Percentiles rank a stretch among this genome's conserved stretches.
These are phyloP conservation scores for Clarias macrocephalus DNA, from an alignment of 2,113 vertebrate genomes.

Conservation along the genomic window DNA sequence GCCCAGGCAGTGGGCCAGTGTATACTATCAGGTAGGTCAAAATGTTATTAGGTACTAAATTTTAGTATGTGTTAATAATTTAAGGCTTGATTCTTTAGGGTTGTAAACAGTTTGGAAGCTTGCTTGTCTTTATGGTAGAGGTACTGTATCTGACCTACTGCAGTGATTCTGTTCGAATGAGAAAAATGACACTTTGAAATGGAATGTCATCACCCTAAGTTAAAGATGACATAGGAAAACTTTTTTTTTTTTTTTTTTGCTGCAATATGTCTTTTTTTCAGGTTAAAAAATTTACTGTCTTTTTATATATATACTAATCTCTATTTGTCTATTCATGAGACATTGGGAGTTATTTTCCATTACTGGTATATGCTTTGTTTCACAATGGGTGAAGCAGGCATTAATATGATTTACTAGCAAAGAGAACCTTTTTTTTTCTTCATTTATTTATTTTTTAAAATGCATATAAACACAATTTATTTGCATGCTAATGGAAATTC, in stretches of 20 bases:
- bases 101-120: not conserved
- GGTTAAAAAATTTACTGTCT: too few species aligned
- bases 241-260: too few species aligned
- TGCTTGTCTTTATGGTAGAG: not conserved
- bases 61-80: not conserved
- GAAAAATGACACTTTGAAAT: not conserved
- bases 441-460: not conserved
- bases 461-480: slow-evolving; percentile 19
- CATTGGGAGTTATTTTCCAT: not conserved
- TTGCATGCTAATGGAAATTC: slow-evolving; percentile 8
- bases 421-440: not conserved
- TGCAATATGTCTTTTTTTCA: not conserved
- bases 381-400: not conserved
- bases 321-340: slow-evolving; percentile 1
- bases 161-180: not conserved
- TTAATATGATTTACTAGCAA: slow-evolving; percentile 5
- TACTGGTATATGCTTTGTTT: slow-evolving; percentile 3
- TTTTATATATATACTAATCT: not conserved
- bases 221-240: not conserved
- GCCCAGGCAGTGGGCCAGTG: too few species aligned
- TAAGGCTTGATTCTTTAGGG: not conserved
- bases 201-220: not conserved
- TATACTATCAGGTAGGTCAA: not conserved
- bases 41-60: not conserved
- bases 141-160: not conserved